phyloP scores from a whole-genome alignment of 2,888 invertebrate species.

The Hetaerina titia region DNA sequence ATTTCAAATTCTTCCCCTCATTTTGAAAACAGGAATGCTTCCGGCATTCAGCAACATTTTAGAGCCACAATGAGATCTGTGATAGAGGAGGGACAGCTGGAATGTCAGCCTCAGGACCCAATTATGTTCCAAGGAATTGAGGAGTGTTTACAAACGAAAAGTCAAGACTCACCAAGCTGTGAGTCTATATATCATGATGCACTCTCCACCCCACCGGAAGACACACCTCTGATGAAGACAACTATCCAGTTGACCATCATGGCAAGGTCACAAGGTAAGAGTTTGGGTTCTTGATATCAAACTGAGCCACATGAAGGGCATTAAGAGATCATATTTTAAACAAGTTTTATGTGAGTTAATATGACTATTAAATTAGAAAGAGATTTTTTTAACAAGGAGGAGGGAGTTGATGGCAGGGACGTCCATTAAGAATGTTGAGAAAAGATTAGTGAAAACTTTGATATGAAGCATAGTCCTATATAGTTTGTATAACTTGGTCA shows the following conservation, averaged over 20 bases:
- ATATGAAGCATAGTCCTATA: too few species aligned
- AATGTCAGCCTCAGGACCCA: not conserved
- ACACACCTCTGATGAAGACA: not conserved
- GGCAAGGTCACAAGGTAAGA: not conserved
- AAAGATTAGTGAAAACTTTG: too few species aligned
- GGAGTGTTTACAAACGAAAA: not conserved
- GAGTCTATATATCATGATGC: conserved; percentile 6
- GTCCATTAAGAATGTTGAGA: too few species aligned
- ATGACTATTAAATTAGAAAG: too few species aligned
- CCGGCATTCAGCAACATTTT: not conserved
- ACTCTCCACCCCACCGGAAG: not conserved
- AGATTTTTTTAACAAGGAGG: too few species aligned
- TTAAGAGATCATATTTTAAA: too few species aligned
- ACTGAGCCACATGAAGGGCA: too few species aligned
- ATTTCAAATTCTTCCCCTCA: not conserved
- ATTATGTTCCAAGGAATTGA: not conserved
- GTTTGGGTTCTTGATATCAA: too few species aligned
- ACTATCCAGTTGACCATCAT: not conserved
- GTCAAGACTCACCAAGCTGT: not conserved
- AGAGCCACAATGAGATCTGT: not conserved
- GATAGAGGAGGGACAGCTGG: not conserved
- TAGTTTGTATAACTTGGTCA: too few species aligned
- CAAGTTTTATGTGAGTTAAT: too few species aligned
- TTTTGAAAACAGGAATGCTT: not conserved
- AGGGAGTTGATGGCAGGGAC: too few species aligned